Conservation (phyloP, 2,797 vertebrate genomes). For the Lutra lutra region DNA sequence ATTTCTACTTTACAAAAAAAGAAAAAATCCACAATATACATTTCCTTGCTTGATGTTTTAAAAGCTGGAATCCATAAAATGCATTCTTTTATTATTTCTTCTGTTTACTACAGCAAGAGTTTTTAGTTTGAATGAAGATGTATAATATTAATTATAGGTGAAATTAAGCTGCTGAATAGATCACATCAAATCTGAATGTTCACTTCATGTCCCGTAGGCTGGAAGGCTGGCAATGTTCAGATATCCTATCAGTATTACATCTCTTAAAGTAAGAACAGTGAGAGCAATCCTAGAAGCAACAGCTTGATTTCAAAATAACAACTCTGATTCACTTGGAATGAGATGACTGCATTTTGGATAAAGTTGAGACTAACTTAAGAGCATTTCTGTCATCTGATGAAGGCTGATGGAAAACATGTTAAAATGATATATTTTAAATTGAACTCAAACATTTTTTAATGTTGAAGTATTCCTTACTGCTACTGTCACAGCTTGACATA, state of each 20-base stretch:
- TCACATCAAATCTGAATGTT: neutral
- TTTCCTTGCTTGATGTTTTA: neutral
- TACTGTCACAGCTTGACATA: conserved; percentile 62
- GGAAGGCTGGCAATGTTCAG: neutral
- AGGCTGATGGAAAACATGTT: conserved; percentile 51
- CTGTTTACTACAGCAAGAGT: conserved; percentile 55
- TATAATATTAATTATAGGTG: conserved; percentile 37
- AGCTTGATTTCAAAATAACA: conserved; percentile 62
- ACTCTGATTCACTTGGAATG: conserved; percentile 43
- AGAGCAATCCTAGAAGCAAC: conserved; percentile 13
- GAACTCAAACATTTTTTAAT: conserved; percentile 47
- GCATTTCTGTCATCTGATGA: conserved; percentile 46
- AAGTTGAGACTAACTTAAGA: conserved; percentile 62
- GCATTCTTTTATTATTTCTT: conserved; percentile 20
- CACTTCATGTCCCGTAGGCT: neutral
- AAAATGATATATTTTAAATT: conserved; percentile 63
- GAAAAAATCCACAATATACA: neutral
- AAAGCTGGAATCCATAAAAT: conserved; percentile 12
- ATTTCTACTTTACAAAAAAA: neutral
- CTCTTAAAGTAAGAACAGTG: conserved; percentile 62
- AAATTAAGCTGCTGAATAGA: conserved; percentile 37
- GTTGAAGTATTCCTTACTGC: conserved; percentile 64
- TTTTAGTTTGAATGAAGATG: conserved; percentile 22
- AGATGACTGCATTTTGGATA: conserved; percentile 47
- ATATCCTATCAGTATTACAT: neutral